Base-by-base conservation (phyloP, 2,888 invertebrate genomes). In the Conchocele bisecta region DNA sequence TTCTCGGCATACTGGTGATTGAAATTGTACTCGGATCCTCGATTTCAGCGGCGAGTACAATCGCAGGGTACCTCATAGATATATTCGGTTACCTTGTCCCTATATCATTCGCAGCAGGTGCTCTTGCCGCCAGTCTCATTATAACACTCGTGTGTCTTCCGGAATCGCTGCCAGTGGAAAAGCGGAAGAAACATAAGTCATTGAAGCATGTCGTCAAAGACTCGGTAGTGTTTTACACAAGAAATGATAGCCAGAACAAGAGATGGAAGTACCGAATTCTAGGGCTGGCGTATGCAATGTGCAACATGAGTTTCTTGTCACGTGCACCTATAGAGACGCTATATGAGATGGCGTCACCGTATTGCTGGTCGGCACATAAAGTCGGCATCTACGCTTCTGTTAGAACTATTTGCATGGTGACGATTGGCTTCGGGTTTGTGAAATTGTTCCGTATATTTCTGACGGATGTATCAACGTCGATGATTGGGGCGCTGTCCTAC, bases 291-390 rank as follows among this genome's bases (percentile, higher is more conserved):
- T 66, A 68, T 58, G 63, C 60, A 3, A 37, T 69, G 35, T 60
- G 61, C 29, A 64, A 65, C 17, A 65, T 63, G 13, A 69, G 69
- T 37, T 69, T 61, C 41, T 48, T 69, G 20, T 67, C 64, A 15
- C 67, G 63, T 0, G 42, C 59, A 29, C 57, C 56, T 22, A 67
- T 54, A 33, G 72, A 64, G 56, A 78, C 81, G 1, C 58, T 82
- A 15, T 82, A 71, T 42, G 64, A 66, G 29, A 33, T 82, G 63
- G 57, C 75, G 7, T 41, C 65, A 26, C 81, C 81, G 2, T 75
- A 77, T 41, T 82, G 81, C 44, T 82, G 81, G 81, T 65, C 61
- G 1, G 58, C 77, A 20, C 67, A 74, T 28, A 65, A 41, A 46
- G 67, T 75, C 7, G 81, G 81, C 2, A 65, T 58, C 35, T 82